These are phyloP conservation scores for Remorina albescens DNA, from an alignment of 2,797 vertebrate species.

Conservation along the genomic window DNA sequence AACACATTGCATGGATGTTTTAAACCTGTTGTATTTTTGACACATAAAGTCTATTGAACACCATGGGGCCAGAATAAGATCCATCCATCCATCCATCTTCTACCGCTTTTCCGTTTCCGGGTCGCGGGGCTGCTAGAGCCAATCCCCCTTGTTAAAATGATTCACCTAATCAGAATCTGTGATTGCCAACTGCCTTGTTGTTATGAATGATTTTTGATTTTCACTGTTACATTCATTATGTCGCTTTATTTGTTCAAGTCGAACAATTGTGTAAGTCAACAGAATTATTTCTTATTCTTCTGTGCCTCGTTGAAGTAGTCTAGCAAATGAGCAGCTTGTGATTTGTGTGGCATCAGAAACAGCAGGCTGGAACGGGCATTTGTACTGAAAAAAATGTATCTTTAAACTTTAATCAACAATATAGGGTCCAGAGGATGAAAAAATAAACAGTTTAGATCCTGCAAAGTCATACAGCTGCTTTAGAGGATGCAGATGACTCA, in stretches of 20 bases:
- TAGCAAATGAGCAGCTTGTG: neutral
- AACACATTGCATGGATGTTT: neutral
- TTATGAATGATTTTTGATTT: slow-evolving; percentile 12
- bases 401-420: too few relatives aligned
- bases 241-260: neutral
- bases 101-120: too few relatives aligned
- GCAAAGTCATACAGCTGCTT: slow-evolving; percentile 27
- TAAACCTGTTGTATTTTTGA: neutral
- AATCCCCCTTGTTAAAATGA: slow-evolving; percentile 22
- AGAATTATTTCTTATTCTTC: slow-evolving; percentile 28
- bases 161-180: slow-evolving; percentile 32
- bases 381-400: too few relatives aligned
- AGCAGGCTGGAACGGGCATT: neutral
- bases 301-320: neutral
- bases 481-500: slow-evolving; percentile 39
- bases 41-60: too few relatives aligned
- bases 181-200: slow-evolving; percentile 25
- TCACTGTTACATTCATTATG: neutral
- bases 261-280: slow-evolving; percentile 29
- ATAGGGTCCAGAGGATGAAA: neutral
- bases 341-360: slow-evolving; percentile 5
- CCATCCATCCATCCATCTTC: too few relatives aligned
- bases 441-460: slow-evolving; percentile 26
- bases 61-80: too few relatives aligned
- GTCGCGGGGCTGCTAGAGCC: too few relatives aligned